Conservation (phyloP, 2,113 vertebrate species). For the Pardalotus punctatus region DNA sequence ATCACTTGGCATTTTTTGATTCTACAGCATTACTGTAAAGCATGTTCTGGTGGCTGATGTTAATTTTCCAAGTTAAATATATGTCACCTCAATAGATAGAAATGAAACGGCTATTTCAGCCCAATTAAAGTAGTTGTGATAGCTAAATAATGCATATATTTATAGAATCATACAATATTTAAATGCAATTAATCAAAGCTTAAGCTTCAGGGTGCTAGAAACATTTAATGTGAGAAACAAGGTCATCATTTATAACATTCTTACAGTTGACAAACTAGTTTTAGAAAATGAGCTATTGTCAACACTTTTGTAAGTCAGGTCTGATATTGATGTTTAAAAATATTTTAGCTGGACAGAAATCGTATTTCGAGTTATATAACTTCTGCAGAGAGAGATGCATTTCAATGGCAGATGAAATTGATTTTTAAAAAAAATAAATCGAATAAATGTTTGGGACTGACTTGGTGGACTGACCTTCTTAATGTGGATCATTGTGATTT, state of each 20-base stretch:
- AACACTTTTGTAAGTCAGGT: neutral
- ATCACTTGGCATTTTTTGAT: neutral
- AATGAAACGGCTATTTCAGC: neutral
- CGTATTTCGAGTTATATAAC: neutral
- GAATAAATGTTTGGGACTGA: neutral
- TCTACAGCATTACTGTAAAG: neutral
- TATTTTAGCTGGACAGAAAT: neutral
- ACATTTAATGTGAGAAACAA: neutral
- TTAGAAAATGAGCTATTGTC: neutral
- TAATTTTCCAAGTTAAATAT: neutral
- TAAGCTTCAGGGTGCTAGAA: neutral
- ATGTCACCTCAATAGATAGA: neutral
- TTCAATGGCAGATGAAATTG: neutral
- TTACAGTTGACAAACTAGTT: neutral
- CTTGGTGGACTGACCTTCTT: neutral
- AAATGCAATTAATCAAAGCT: neutral
- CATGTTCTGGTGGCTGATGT: neutral
- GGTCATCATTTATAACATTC: neutral
- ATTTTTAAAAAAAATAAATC: neutral
- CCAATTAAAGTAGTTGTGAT: neutral
- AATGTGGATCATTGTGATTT: neutral
- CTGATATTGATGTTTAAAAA: neutral
- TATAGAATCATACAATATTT: neutral
- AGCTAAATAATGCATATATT: neutral
- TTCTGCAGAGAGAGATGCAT: neutral